These are phyloP conservation scores for Trissolcus japonicus DNA, from an alignment of 2,888 invertebrate genomes.

Conservation along the genomic window DNA sequence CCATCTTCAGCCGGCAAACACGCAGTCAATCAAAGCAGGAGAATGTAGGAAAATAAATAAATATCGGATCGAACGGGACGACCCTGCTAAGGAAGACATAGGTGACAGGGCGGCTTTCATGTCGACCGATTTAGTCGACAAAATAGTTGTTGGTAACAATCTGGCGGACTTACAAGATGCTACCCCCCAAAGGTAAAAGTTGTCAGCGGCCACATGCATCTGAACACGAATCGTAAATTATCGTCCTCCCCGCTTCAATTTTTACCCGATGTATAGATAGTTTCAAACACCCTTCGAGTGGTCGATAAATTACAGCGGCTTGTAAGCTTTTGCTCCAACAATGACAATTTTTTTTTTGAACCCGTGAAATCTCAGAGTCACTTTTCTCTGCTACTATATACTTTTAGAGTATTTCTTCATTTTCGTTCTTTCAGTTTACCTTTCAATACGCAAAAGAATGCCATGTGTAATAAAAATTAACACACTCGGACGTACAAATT, in stretches of 20 bases:
- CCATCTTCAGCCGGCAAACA: slow-evolving; percentile 41
- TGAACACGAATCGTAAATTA: slow-evolving; percentile 67
- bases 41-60: slow-evolving; percentile 41
- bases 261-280: slow-evolving; percentile 40
- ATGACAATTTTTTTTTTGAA: slow-evolving; percentile 29
- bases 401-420: slow-evolving; percentile 21
- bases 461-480: no score
- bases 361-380: slow-evolving; percentile 35
- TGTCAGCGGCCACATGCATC: slow-evolving; percentile 51
- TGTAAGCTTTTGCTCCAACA: slow-evolving; percentile 18
- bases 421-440: background rate
- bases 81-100: slow-evolving; percentile 36
- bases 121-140: slow-evolving; percentile 41
- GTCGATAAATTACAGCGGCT: slow-evolving; percentile 55
- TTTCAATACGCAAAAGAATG: no score
- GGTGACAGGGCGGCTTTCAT: slow-evolving; percentile 35
- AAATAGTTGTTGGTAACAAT: slow-evolving; percentile 29
- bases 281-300: slow-evolving; percentile 54
- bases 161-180: slow-evolving; percentile 53
- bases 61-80: slow-evolving; percentile 13
- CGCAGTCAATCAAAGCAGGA: slow-evolving; percentile 33
- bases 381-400: slow-evolving; percentile 2
- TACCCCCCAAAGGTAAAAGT: slow-evolving; percentile 58
- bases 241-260: slow-evolving; percentile 41
- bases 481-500: no score